Percentiles rank a stretch among this genome's conserved stretches.
These are phyloP conservation scores for Xanthia togata DNA, from an alignment of 2,888 invertebrate species.

Conservation along the genomic window DNA sequence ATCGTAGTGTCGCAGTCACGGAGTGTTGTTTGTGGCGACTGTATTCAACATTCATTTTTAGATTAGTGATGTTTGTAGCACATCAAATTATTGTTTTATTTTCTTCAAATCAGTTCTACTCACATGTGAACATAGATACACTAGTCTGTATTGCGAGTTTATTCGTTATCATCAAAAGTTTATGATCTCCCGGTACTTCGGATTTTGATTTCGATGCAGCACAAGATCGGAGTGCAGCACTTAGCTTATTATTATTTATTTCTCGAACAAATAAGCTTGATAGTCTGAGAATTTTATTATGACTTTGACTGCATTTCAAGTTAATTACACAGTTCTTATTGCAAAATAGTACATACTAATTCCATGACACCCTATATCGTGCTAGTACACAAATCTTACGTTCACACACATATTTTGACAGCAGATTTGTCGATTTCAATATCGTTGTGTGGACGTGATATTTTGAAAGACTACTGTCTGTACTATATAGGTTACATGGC, in stretches of 20 bases:
- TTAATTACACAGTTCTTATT: not conserved
- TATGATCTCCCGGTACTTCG: not conserved
- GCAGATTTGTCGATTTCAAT: no score
- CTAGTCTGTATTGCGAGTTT: not conserved
- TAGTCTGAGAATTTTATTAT: not conserved
- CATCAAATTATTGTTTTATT: not conserved
- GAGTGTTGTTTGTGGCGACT: not conserved
- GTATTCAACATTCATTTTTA: not conserved
- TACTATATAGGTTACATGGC: not conserved
- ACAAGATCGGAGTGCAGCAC: not conserved
- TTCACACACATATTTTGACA: no score
- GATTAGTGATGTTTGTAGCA: not conserved
- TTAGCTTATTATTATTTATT: slow-evolving; percentile 8
- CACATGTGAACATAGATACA: not conserved
- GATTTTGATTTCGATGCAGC: not conserved
- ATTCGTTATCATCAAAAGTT: not conserved
- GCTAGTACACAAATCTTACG: no score
- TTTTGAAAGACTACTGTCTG: no score
- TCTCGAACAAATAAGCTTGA: not conserved
- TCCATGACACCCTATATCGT: no score
- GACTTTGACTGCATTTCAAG: not conserved
- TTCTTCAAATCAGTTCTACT: not conserved
- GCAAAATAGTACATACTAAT: not conserved
- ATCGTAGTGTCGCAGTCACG: not conserved
- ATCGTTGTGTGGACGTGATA: no score